These are phyloP conservation scores for Poecilia latipinna DNA, from an alignment of 2,113 vertebrate species.

Conservation along the genomic window DNA sequence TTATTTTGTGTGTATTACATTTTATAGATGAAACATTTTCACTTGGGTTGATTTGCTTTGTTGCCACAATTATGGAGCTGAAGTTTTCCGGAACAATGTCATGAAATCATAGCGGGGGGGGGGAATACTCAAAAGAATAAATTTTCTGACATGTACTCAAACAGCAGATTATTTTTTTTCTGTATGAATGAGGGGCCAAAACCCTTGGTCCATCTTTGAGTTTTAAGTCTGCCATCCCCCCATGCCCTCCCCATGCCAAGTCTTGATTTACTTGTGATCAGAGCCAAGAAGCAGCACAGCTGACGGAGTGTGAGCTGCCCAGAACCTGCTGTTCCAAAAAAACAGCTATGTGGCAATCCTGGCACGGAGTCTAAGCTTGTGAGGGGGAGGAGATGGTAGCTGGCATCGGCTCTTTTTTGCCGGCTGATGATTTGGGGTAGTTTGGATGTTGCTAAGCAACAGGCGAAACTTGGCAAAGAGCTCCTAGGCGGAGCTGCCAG, in stretches of 20 bases:
- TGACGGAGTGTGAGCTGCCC: slow-evolving; percentile 50
- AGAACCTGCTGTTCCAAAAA: slow-evolving; percentile 48
- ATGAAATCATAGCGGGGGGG: background rate
- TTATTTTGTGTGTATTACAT: background rate
- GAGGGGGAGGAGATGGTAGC: slow-evolving; percentile 39
- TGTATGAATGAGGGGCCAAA: slow-evolving; percentile 14
- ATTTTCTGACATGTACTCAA: slow-evolving; percentile 1
- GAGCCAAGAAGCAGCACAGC: slow-evolving; percentile 48
- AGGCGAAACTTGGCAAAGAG: slow-evolving; percentile 78
- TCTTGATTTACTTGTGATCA: slow-evolving; percentile 59
- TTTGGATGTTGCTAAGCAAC: slow-evolving; percentile 84
- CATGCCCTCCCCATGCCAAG: slow-evolving; percentile 4
- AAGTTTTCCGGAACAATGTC: background rate
- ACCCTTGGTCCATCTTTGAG: slow-evolving; percentile 4
- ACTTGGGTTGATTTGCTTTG: background rate
- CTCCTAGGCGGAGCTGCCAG: slow-evolving; percentile 77
- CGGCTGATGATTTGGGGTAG: slow-evolving; percentile 78
- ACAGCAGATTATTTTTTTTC: slow-evolving; percentile 8
- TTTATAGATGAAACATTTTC: background rate
- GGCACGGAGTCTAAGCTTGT: slow-evolving; percentile 51
- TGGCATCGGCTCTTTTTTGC: slow-evolving; percentile 70
- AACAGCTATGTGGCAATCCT: slow-evolving; percentile 62
- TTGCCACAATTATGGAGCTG: background rate
- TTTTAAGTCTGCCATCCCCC: slow-evolving; percentile 18
- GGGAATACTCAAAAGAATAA: background rate